Evolutionary conservation across 2,888 invertebrate genomes (phyloP).

Genomic region (Achlya flavicornis): DNA sequence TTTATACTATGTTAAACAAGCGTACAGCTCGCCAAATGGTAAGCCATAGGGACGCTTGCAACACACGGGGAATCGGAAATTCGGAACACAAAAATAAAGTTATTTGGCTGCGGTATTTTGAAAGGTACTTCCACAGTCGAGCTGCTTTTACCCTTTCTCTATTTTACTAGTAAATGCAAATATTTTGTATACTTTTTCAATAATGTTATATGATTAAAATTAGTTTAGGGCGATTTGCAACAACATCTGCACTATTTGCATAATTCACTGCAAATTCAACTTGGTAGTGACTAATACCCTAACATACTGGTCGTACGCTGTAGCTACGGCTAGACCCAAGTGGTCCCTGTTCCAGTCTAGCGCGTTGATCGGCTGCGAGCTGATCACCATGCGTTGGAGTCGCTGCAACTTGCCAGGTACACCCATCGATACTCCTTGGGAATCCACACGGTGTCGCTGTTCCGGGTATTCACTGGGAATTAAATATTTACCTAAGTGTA

Average conservation of each 20-base stretch:
- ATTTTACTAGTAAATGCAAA: too few relatives aligned
- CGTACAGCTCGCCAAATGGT: too few relatives aligned
- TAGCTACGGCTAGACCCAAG: slow-evolving; percentile 92
- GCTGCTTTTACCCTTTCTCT: too few relatives aligned
- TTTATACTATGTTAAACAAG: too few relatives aligned
- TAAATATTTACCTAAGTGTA: neutral
- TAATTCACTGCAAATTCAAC: slow-evolving; percentile 86
- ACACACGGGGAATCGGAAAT: too few relatives aligned
- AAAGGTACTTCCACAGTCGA: too few relatives aligned
- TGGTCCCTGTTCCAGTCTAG: slow-evolving; percentile 97
- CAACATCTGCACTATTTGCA: neutral
- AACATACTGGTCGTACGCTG: slow-evolving; percentile 95
- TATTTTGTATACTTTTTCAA: too few relatives aligned
- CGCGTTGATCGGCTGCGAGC: slow-evolving; percentile 94
- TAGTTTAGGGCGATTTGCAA: too few relatives aligned
- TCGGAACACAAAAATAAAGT: too few relatives aligned
- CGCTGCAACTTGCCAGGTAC: slow-evolving; percentile 89
- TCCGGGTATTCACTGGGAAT: slow-evolving; percentile 87
- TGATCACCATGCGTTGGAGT: slow-evolving; percentile 91
- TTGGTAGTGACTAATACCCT: slow-evolving; percentile 95
- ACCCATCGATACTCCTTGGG: slow-evolving; percentile 89
- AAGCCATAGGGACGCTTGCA: too few relatives aligned
- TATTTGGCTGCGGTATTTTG: too few relatives aligned
- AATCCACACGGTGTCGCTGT: slow-evolving; percentile 87
- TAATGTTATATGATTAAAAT: too few relatives aligned